Evolutionary conservation across 2,797 vertebrate species (phyloP), one percentile per base, ranked within the genome.

Genomic region (Oreortyx pictus): DNA sequence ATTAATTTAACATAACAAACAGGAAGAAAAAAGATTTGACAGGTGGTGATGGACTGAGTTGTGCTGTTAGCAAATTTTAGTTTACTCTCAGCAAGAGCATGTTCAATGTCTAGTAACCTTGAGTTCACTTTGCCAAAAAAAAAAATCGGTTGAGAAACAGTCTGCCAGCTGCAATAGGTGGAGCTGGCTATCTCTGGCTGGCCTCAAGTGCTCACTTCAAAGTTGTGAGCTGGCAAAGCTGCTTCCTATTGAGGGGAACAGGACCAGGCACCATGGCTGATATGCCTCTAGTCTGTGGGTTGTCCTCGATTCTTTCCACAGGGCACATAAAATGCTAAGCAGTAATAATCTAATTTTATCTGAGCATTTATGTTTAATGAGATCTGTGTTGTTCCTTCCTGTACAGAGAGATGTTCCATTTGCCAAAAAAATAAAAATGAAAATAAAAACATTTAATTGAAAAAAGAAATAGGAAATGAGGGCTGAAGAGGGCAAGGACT

Each of bases 1-100:
- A 92, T 80, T 92, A 82, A 84, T 82, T 95, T 88, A 89, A n/a
- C 65, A 71, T 64, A 96, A 86, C 37, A 92, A 91, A 87, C 19
- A 73, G 47, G 92, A 84, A 66, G 11, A 72, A 84, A 86, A 92
- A 64, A 62, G 17, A 79, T 85, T 93, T 95, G 89, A 39, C 82
- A 86, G 64, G 50, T 89, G 80, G 31, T 50, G 66, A 95, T 66
- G 62, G 82, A 88, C 70, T 78, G 62, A 82, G 79, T 25, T 35
- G 37, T 65, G 73, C 81, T 86, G 43, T n/a, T 83, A 94, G 81
- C 75, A 83, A 86, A 82, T 86, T 94, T 93, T 60, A 83, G 64
- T 71, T 90, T 75, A 66, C 70, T 87, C 80, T 88, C 50, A 56
- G 50, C 50, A 82, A 86, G 31, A 82, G 56, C 41, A 70, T 6